phyloP scores from a whole-genome alignment of 2,113 vertebrate species.

The Colossoma macropomum region DNA sequence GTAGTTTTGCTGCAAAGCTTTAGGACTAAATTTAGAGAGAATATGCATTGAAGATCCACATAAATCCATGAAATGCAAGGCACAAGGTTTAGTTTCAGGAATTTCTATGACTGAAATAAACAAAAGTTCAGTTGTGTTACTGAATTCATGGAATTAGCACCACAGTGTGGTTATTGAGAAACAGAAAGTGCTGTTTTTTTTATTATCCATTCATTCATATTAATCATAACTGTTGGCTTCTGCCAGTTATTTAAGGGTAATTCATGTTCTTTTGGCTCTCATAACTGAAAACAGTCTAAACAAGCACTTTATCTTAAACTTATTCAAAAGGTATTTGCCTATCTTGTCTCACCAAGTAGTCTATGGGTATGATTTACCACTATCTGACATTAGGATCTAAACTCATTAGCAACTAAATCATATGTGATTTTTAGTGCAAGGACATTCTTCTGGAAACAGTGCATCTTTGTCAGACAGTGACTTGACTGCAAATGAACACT shows the following conservation, averaged over 20 bases:
- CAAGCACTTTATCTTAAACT: neutral
- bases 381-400: neutral
- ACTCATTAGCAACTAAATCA: neutral
- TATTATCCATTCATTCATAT: neutral
- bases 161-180: neutral
- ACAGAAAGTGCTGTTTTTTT: neutral
- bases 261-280: neutral
- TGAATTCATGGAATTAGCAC: neutral
- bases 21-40: neutral
- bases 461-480: too few relatives aligned
- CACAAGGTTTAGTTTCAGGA: conserved; percentile 16
- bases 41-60: neutral
- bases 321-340: neutral
- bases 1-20: neutral
- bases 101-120: neutral
- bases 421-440: neutral
- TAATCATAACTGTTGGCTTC: too few relatives aligned
- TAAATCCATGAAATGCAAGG: neutral
- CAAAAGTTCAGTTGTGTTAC: neutral
- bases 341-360: neutral
- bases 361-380: neutral
- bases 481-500: neutral
- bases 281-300: neutral
- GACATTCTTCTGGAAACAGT: neutral
- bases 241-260: neutral